A percentile compares a stretch with the other conserved stretches of the same genome.
Evolutionary conservation across 2,797 vertebrate species (phyloP).

Genomic region (Bovichtus diacanthus): DNA sequence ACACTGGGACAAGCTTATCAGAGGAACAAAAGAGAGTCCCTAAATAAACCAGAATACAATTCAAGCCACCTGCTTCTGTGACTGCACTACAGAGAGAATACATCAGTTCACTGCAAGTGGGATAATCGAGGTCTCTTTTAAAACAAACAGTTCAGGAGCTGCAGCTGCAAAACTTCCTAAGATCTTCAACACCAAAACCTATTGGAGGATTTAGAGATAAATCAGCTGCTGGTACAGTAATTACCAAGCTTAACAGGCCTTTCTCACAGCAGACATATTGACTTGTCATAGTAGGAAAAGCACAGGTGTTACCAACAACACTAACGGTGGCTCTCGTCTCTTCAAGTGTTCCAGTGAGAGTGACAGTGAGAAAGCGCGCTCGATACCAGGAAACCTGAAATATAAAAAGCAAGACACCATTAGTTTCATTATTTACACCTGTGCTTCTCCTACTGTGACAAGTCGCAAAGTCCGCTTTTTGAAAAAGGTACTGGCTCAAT

Average conservation of each 20-base stretch:
- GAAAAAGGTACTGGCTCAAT: too few relatives aligned
- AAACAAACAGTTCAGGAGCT: slow-evolving; percentile 19
- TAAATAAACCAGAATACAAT: slow-evolving; percentile 11
- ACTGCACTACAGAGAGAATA: slow-evolving; percentile 37
- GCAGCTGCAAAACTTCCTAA: not conserved
- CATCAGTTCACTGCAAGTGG: slow-evolving; percentile 29
- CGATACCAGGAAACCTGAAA: not conserved
- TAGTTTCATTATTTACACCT: not conserved
- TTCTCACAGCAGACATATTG: not conserved
- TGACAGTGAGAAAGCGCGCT: not conserved
- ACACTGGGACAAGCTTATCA: slow-evolving; percentile 5
- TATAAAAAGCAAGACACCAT: not conserved
- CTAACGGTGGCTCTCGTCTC: not conserved
- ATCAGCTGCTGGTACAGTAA: not conserved
- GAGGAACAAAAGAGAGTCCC: slow-evolving; percentile 13
- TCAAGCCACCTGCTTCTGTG: not conserved
- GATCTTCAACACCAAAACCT: not conserved
- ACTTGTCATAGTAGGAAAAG: not conserved
- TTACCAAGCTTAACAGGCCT: not conserved
- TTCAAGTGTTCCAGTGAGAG: not conserved
- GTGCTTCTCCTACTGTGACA: too few relatives aligned
- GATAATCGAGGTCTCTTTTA: slow-evolving; percentile 45
- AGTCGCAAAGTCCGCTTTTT: too few relatives aligned
- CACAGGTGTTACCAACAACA: not conserved
- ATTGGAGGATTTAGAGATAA: not conserved